phyloP scores from a whole-genome alignment of 2,113 vertebrate genomes.

The Ellobius talpinus region DNA sequence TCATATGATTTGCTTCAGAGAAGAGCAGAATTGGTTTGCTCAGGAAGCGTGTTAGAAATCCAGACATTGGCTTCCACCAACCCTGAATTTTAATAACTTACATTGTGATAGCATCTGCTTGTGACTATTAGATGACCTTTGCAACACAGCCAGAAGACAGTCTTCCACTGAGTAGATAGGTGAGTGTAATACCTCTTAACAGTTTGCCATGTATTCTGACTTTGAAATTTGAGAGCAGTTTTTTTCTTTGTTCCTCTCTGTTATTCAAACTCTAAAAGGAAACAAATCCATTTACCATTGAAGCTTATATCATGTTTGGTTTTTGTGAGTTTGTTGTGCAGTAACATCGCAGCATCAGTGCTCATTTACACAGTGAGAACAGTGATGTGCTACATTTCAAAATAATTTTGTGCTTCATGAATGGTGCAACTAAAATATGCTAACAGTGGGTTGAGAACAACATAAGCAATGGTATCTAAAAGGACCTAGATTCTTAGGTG shows the following conservation, averaged over 20 bases:
- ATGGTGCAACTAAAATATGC: neutral
- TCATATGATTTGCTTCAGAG: neutral
- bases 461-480: neutral
- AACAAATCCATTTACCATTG: neutral
- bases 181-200: accelerated
- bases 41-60: neutral
- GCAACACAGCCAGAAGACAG: neutral
- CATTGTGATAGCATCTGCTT: neutral
- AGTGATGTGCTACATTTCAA: neutral
- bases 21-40: neutral
- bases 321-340: neutral
- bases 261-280: neutral
- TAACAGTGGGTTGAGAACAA: neutral
- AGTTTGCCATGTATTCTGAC: neutral
- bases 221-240: constrained; percentile 39
- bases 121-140: neutral
- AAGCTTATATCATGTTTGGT: neutral
- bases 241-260: neutral
- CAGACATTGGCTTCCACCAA: neutral
- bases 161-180: neutral
- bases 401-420: neutral
- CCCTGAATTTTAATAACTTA: neutral
- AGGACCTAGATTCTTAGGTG: neutral
- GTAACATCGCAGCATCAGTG: neutral
- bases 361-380: neutral